Evolutionary conservation across 2,113 vertebrate species (phyloP), one percentile per base, ranked within the genome.

Genomic region (Ceuthmochares aereus): DNA sequence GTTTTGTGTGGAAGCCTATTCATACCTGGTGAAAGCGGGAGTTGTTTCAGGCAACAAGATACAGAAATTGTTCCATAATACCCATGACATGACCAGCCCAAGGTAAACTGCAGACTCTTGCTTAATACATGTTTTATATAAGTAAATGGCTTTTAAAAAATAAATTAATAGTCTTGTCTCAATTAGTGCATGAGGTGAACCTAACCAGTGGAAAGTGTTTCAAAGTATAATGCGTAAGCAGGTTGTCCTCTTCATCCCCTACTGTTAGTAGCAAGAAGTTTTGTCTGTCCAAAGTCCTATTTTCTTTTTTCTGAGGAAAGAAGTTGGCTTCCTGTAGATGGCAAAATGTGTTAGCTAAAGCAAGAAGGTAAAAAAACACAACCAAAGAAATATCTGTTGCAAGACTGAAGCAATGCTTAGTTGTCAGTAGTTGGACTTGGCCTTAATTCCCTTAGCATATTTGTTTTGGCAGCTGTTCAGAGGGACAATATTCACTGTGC

Each of bases 1-100:
- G 66, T 99, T 99, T 95, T 98, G 43, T 4, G 99, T 99, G 93
- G 99, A 99, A 64, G 97, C 99, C 0, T 98, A 98, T 83, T 99
- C 99, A 5, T 99, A 99, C 96, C 91, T 99, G 98, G 98, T 99
- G 25, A 99, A 99, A 98, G 99, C 98, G 25, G 99, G 99, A 16
- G 99, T 99, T 74, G 99, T 98, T 29, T 99, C 99, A 2, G 98
- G 98, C 66, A 97, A 98, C 52, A 99, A 99, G 96, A 98, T 99
- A 52, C 96, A 99, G 45, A 99, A 99, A 93, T 99, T 99, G 99
- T 99, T 99, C 94, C 99, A 98, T 93, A 99, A 97, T 95, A 98
- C 99, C 27, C 98, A 98, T 62, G 99, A 99, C 76, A 97, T 98
- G 34, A 98, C 98, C 93, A 99, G 99, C 93, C 99, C 99, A 72